Percentiles rank a stretch among this genome's conserved stretches.
phyloP scores from a whole-genome alignment of 2,113 vertebrate genomes.

The Chaetops frenatus region DNA sequence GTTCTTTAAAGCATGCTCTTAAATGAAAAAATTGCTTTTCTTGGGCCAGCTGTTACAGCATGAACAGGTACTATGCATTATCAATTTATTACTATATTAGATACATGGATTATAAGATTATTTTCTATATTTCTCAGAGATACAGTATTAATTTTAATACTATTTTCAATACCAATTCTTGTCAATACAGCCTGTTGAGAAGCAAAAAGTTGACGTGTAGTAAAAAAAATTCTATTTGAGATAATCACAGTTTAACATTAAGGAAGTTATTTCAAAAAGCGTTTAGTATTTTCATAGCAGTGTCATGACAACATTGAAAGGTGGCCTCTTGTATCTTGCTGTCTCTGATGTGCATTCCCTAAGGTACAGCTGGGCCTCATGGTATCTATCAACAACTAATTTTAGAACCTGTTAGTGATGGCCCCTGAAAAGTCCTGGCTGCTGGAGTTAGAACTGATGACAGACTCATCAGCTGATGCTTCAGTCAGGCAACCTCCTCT shows the following conservation, averaged over 20 bases:
- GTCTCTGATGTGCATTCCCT: background rate
- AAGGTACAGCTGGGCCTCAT: background rate
- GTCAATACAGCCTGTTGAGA: background rate
- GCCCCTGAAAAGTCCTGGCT: background rate
- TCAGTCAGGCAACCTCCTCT: background rate
- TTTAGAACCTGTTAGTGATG: background rate
- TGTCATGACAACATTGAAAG: background rate
- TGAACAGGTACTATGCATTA: background rate
- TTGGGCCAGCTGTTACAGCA: background rate
- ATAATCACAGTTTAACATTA: background rate
- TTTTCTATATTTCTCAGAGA: background rate
- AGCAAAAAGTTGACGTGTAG: background rate
- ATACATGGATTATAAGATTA: background rate
- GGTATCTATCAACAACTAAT: background rate
- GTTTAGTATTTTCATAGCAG: background rate
- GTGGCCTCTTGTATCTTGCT: background rate
- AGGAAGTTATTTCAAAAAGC: background rate
- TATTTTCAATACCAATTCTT: background rate
- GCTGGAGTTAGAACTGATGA: background rate
- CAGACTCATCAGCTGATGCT: background rate
- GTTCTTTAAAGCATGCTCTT: background rate
- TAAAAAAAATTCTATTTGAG: background rate
- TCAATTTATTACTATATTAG: background rate
- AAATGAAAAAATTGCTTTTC: background rate
- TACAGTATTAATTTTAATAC: background rate